Evolutionary conservation across 2,113 vertebrate species (phyloP), one percentile per base, ranked within the genome.

Genomic region (Spea multiplicata): DNA sequence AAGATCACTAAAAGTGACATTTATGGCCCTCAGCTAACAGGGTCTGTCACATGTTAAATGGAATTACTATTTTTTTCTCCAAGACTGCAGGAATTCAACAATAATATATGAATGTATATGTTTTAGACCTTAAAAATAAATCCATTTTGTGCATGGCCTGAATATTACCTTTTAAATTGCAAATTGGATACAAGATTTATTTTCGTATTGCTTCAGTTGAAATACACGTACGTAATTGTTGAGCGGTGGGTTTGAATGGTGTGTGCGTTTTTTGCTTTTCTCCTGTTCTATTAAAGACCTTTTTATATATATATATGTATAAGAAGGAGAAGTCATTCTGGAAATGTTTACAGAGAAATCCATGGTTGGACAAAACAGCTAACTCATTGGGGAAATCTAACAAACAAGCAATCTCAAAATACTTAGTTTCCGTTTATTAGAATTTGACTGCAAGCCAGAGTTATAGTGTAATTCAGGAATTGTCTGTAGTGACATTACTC

Each of bases 121-220:
- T 46, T 49, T 30, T 70, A n/a, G 13, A 70, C 75, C 68, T 76
- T 53, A 70, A 76, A 66, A 76, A 76, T 61, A 66, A 76, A 76
- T 48, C n/a, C 68, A 44, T 30, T 17, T 64, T 70, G 9, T 76
- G 14, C 55, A 70, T 76, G 17, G 75, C 66, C 75, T 70, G n/a
- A 67, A 76, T 53, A 76, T 76, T 69, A 76, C 75, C 70, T 70
- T 76, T 76, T 76, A 76, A 76, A 76, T 76, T 76, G 75, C 75
- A 76, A 76, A 76, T 76, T 76, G n/a, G 66, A 57, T 70, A 69
- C 65, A 70, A 76, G 50, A 30, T 30, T 30, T 46, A 76, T 76
- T 76, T 70, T 69, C 52, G 59, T 76, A 76, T 69, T 76, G 66
- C 75, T 45, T 69, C 52, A 69, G 59, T 76, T 76, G 66, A 50